Percentiles rank a stretch among this genome's conserved stretches.
These are phyloP conservation scores for Dipodomys merriami DNA, from an alignment of 2,113 vertebrate genomes.

Conservation along the genomic window DNA sequence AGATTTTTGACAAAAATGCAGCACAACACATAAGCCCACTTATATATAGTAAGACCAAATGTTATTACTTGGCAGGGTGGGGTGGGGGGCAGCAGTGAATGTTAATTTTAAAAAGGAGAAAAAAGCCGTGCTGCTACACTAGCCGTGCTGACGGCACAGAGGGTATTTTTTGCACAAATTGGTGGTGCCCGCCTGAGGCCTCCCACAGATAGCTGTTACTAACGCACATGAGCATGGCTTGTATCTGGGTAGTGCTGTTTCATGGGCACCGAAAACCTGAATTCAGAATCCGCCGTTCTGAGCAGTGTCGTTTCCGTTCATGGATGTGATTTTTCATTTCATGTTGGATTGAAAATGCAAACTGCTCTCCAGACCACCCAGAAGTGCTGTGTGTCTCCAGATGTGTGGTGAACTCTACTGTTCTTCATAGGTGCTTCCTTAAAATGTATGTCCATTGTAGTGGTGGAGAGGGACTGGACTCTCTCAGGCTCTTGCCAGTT, in stretches of 20 bases:
- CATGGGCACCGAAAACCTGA: accelerated
- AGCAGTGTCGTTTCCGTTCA: slow-evolving; percentile 22
- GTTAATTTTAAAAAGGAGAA: not conserved
- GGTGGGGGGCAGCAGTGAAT: no score
- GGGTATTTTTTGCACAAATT: not conserved
- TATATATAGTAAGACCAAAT: not conserved
- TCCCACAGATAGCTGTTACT: accelerated
- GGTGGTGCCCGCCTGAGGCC: not conserved
- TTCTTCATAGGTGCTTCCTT: slow-evolving; percentile 77
- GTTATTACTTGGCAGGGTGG: not conserved
- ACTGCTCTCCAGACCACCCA: slow-evolving; percentile 73
- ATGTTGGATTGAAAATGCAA: slow-evolving; percentile 64
- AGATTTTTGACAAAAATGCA: slow-evolving; percentile 61
- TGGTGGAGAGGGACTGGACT: slow-evolving; percentile 70
- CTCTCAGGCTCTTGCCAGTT: slow-evolving; percentile 78
- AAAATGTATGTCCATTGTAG: slow-evolving; percentile 73
- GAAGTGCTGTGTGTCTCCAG: slow-evolving; percentile 77
- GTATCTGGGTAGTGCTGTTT: not conserved
- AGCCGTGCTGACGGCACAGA: not conserved
- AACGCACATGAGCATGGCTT: accelerated
- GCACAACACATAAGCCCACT: slow-evolving; percentile 61
- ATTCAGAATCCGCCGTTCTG: slow-evolving; percentile 40
- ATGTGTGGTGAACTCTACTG: slow-evolving; percentile 71
- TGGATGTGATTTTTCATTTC: slow-evolving; percentile 66
- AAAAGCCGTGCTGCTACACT: accelerated